These are phyloP conservation scores for Leptodactylus fallax DNA, from an alignment of 2,797 vertebrate genomes.

Conservation along the genomic window DNA sequence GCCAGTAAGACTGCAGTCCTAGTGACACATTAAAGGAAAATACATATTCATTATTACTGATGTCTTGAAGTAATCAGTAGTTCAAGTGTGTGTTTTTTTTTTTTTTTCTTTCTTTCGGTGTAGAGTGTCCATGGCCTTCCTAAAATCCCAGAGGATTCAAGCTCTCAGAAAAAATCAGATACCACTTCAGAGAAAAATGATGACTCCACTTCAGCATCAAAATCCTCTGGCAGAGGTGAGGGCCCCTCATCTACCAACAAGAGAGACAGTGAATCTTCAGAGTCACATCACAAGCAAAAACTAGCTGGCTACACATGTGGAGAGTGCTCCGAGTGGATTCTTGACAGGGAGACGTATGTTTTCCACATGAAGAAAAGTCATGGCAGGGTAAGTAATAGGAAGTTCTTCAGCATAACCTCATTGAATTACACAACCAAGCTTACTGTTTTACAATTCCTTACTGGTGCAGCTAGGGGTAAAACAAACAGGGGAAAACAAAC, in stretches of 20 bases:
- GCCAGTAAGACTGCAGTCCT: neutral
- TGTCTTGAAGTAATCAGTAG: neutral
- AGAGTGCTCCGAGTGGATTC: slow-evolving; percentile 88
- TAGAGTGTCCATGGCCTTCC: slow-evolving; percentile 85
- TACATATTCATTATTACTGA: neutral
- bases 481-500: no score
- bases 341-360: slow-evolving; percentile 87
- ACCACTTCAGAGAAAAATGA: slow-evolving; percentile 65
- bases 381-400: slow-evolving; percentile 80
- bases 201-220: slow-evolving; percentile 63
- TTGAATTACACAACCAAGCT: no score
- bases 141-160: slow-evolving; percentile 77
- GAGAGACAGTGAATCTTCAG: slow-evolving; percentile 68
- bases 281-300: slow-evolving; percentile 76
- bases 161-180: slow-evolving; percentile 73
- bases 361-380: slow-evolving; percentile 92
- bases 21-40: neutral
- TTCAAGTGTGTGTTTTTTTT: neutral
- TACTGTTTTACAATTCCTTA: no score
- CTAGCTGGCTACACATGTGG: slow-evolving; percentile 89
- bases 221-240: slow-evolving; percentile 24
- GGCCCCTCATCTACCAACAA: slow-evolving; percentile 63
- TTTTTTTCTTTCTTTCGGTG: neutral
- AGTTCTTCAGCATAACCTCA: no score
- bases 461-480: no score